Evolutionary conservation across 2,888 invertebrate genomes (phyloP), one percentile per base, ranked within the genome.

Genomic region (Scrobipalpa costella): DNA sequence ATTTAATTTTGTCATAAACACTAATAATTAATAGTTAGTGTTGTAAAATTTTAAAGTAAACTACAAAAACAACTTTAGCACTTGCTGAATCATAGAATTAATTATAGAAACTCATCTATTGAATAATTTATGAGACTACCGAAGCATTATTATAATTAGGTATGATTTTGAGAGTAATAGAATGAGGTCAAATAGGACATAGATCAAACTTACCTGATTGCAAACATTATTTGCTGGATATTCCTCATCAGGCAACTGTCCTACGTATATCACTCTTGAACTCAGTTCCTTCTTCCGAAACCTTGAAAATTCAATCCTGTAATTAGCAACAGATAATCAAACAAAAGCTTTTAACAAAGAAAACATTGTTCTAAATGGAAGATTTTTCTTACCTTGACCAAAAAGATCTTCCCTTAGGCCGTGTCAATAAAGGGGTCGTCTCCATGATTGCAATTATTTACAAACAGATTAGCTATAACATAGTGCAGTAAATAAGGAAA

Each of bases 181-280:
- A 58, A 47, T 34, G 58, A 49, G 58, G 58, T 58, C 61, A 52
- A 40, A 40, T n/a, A 64, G 57, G 61, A 44, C 21, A 44, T 36
- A 3, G 47, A 1, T 15, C 15, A 44, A n/a, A 57, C 85, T 85
- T 71, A 92, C 92, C 91, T 97, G 97, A 93, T 99, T 99, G 77
- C 98, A 94, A 70, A 99, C 98, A 77, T 98, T 96, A 91, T 99
- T 99, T 66, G 97, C 95, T 64, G 98, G 98, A 90, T 95, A 98
- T 77, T 96, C 97, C 76, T 97, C 97, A 62, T 94, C 93, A 70
- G 94, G 95, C 52, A 94, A 88, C 73, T 95, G 94, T 38, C 97
- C 97, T 74, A 97, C 91, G 76, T 94, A 93, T 73, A 97, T 95
- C 52, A 95, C 95, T 73, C 97, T 93, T 7, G 96, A 93, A 72